Evolutionary conservation across 2,797 vertebrate species (phyloP).

Genomic region (Masticophis lateralis): DNA sequence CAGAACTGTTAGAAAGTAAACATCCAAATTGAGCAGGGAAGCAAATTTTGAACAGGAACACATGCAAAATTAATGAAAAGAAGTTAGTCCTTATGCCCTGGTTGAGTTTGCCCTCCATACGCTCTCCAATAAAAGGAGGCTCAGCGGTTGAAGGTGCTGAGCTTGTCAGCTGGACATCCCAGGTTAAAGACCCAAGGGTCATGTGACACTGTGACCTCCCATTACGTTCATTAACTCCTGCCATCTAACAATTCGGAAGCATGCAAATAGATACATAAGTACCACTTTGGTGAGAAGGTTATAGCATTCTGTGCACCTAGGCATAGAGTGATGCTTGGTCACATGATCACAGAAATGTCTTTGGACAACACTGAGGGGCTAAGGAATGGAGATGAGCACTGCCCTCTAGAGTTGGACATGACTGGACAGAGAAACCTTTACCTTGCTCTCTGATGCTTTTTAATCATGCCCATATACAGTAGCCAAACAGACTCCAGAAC

Average conservation of each 20-base stretch:
- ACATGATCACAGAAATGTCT: background rate
- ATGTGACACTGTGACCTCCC: background rate
- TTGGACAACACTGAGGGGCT: background rate
- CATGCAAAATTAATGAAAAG: background rate
- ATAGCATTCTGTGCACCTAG: background rate
- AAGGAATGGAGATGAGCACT: background rate
- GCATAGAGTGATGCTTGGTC: background rate
- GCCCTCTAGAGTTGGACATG: background rate
- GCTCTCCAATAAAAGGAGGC: background rate
- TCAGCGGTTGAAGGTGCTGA: background rate
- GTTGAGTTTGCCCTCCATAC: background rate
- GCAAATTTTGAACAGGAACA: background rate
- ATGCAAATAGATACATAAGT: background rate
- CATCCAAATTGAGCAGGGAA: background rate
- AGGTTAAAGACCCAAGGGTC: background rate
- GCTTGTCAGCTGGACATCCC: background rate
- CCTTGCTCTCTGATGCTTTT: background rate
- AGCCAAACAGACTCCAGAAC: background rate
- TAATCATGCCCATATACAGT: background rate
- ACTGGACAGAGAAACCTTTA: background rate
- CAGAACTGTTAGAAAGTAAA: background rate
- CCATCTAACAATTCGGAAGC: background rate
- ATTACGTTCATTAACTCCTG: background rate
- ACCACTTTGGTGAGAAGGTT: background rate
- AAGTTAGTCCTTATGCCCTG: background rate